A percentile compares a stretch with the other conserved stretches of the same genome.
phyloP scores from a whole-genome alignment of 1,140 invertebrate species.

The Sitodiplosis mosellana region DNA sequence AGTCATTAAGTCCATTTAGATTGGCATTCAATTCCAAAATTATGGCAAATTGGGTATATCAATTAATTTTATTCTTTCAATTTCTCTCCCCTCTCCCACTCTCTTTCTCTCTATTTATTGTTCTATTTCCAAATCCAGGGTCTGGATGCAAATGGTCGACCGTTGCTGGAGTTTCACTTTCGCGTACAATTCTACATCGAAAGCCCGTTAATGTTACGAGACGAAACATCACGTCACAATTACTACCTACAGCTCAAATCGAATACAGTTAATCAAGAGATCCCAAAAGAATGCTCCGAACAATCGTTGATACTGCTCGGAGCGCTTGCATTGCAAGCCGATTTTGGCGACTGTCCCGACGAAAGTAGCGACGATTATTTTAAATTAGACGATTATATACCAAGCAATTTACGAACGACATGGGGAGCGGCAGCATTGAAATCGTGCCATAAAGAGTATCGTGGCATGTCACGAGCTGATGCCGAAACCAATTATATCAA shows the following conservation, averaged over 20 bases:
- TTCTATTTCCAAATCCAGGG: slow-evolving; percentile 43
- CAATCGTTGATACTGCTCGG: slow-evolving; percentile 62
- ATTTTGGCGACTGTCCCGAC: slow-evolving; percentile 57
- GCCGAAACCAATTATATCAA: slow-evolving; percentile 73
- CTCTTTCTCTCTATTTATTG: neutral
- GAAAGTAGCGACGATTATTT: slow-evolving; percentile 43
- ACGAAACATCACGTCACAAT: slow-evolving; percentile 74
- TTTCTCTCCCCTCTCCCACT: neutral
- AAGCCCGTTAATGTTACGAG: slow-evolving; percentile 64
- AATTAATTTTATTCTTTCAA: too few species aligned
- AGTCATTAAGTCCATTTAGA: slow-evolving; percentile 24
- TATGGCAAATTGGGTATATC: too few species aligned
- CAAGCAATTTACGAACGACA: slow-evolving; percentile 34
- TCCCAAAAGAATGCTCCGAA: slow-evolving; percentile 43
- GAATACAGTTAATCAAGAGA: slow-evolving; percentile 57
- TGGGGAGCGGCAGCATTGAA: slow-evolving; percentile 38
- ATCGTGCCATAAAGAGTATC: slow-evolving; percentile 46
- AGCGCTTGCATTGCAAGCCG: slow-evolving; percentile 75
- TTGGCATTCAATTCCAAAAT: neutral
- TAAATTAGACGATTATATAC: slow-evolving; percentile 56
- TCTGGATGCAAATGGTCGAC: slow-evolving; percentile 72
- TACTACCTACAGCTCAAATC: slow-evolving; percentile 87
- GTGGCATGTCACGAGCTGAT: slow-evolving; percentile 50
- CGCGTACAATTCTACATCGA: slow-evolving; percentile 91
- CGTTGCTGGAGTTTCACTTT: slow-evolving; percentile 76